phyloP scores from a whole-genome alignment of 2,888 invertebrate species.

The Apocheima hispidaria region DNA sequence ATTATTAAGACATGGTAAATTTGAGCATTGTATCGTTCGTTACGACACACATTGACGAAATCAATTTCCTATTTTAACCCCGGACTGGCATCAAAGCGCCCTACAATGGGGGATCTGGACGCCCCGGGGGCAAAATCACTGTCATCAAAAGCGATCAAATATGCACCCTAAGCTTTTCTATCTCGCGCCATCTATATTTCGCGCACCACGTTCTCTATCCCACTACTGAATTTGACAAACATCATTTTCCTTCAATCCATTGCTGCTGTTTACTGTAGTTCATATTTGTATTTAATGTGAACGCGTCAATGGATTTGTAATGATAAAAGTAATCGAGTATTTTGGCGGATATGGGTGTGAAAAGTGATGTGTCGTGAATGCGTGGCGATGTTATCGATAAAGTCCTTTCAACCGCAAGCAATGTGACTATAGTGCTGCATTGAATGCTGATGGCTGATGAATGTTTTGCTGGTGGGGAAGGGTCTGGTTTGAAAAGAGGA shows the following conservation, averaged over 20 bases:
- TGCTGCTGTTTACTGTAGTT: conserved; percentile 20
- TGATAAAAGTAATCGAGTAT: background rate
- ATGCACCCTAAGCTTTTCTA: conserved; percentile 76
- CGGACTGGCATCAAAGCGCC: conserved; percentile 43
- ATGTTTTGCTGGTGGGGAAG: conserved; percentile 31
- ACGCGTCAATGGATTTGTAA: conserved; percentile 46
- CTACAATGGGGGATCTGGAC: conserved; percentile 51
- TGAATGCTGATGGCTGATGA: conserved; percentile 47
- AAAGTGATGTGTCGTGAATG: conserved; percentile 55
- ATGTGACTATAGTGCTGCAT: conserved; percentile 47
- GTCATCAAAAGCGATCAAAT: conserved; percentile 73
- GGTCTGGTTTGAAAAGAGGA: conserved; percentile 23
- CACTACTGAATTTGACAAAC: background rate
- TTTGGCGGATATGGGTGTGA: conserved; percentile 39
- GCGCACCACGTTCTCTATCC: conserved; percentile 40
- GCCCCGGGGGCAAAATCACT: conserved; percentile 49
- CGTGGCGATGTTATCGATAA: conserved; percentile 74
- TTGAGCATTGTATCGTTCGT: conserved; percentile 21
- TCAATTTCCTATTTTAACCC: conserved; percentile 46
- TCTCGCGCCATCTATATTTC: conserved; percentile 66
- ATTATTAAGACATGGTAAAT: conserved; percentile 27
- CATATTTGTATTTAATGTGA: background rate
- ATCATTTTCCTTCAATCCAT: conserved; percentile 18
- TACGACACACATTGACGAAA: conserved; percentile 37
- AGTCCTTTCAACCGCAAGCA: conserved; percentile 62